Evolutionary conservation across 1,140 invertebrate species (phyloP).

Genomic region (Leptoteleia sp.): DNA sequence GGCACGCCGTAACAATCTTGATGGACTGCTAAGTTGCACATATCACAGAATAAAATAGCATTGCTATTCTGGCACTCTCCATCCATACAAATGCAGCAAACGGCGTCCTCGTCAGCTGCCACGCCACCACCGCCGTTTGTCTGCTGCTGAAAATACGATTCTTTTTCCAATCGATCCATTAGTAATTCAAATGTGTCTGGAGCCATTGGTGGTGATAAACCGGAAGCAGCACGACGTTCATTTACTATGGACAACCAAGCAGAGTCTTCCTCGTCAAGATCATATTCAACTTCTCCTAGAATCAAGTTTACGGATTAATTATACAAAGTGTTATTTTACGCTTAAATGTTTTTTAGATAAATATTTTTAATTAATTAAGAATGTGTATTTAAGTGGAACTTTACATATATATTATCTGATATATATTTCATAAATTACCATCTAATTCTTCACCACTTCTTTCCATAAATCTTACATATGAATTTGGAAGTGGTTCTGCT

Average conservation of each 20-base stretch:
- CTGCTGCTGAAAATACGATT: conserved; percentile 96
- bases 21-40: conserved; percentile 99
- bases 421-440: conserved; percentile 81
- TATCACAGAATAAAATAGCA: conserved; percentile 96
- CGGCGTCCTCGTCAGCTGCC: conserved; percentile 97
- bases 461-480: conserved; percentile 96
- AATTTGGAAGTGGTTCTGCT: conserved; percentile 89
- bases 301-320: too few relatives aligned
- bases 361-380: too few relatives aligned
- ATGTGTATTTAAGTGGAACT: too few relatives aligned
- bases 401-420: too few relatives aligned
- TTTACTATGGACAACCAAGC: conserved; percentile 96
- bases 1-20: conserved; percentile 99
- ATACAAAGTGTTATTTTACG: too few relatives aligned
- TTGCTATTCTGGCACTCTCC: conserved; percentile 99
- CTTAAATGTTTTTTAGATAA: too few relatives aligned
- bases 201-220: conserved; percentile 85
- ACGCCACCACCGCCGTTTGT: conserved; percentile 83
- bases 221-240: conserved; percentile 86
- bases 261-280: conserved; percentile 98
- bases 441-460: conserved; percentile 96
- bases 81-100: conserved; percentile 97
- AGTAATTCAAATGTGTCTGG: conserved; percentile 95
- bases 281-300: conserved; percentile 93
- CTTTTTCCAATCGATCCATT: conserved; percentile 98